phyloP scores from a whole-genome alignment of 2,797 vertebrate genomes.

The Rhabdophis nuchalis region DNA sequence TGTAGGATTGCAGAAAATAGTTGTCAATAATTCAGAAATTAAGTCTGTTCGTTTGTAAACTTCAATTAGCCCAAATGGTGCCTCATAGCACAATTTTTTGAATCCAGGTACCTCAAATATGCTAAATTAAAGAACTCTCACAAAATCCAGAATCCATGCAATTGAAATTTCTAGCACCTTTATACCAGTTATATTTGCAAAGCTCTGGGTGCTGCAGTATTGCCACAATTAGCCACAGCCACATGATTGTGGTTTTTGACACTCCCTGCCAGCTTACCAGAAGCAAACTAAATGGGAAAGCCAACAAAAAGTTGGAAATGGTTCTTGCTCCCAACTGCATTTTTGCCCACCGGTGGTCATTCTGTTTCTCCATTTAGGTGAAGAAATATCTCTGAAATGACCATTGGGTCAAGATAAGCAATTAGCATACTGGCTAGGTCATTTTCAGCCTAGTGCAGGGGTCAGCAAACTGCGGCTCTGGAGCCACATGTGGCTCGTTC shows the following conservation, averaged over 20 bases:
- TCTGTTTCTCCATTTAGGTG: neutral
- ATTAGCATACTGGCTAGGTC: neutral
- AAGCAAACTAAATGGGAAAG: neutral
- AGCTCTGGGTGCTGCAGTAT: neutral
- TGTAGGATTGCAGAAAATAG: neutral
- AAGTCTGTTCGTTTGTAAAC: neutral
- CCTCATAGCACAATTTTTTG: neutral
- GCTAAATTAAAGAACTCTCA: neutral
- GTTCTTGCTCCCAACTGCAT: neutral
- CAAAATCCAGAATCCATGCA: neutral
- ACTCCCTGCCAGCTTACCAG: neutral
- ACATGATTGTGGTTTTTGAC: neutral
- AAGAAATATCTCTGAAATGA: neutral
- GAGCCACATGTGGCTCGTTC: too few species aligned
- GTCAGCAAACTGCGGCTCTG: too few species aligned
- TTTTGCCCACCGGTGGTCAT: neutral
- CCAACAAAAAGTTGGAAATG: neutral
- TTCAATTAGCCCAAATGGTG: neutral
- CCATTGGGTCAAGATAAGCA: neutral
- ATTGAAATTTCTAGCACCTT: neutral
- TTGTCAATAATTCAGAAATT: neutral
- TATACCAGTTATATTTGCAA: neutral
- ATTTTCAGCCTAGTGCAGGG: neutral
- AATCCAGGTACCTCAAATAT: neutral
- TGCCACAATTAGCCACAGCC: neutral